Conservation (phyloP, 2,797 vertebrate species). For the Characodon lateralis region DNA sequence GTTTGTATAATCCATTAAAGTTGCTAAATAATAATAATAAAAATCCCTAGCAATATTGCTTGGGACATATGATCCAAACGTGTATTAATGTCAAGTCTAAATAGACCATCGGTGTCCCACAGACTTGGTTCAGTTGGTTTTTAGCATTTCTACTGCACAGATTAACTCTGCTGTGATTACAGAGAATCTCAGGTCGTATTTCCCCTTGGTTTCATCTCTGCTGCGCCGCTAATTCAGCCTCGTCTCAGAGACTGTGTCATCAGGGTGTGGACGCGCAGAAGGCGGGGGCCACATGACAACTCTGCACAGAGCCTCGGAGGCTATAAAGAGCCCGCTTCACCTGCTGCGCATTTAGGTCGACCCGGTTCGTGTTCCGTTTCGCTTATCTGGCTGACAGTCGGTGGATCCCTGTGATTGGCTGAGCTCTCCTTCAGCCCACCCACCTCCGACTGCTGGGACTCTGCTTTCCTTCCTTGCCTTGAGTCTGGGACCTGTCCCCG, state of each 20-base stretch:
- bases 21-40: too few species aligned
- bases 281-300: slow-evolving; percentile 50
- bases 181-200: too few species aligned
- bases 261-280: slow-evolving; percentile 34
- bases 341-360: slow-evolving; percentile 44
- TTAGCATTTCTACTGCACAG: background rate
- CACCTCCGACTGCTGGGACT: slow-evolving; percentile 72
- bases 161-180: background rate
- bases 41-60: too few species aligned
- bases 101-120: background rate
- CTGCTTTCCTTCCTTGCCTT: slow-evolving; percentile 61
- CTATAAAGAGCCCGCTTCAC: slow-evolving; percentile 56
- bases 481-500: slow-evolving; percentile 64
- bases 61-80: too few species aligned
- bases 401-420: slow-evolving; percentile 56
- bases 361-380: background rate
- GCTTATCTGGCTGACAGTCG: background rate
- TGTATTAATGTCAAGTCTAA: background rate
- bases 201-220: slow-evolving; percentile 1
- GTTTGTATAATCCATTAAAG: too few species aligned
- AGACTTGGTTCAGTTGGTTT: background rate
- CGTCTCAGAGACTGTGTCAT: slow-evolving; percentile 15
- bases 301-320: slow-evolving; percentile 6
- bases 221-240: slow-evolving; percentile 1
- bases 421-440: slow-evolving; percentile 67